Base-by-base conservation (phyloP, 2,888 invertebrate genomes). In the Charanyca ferruginea region DNA sequence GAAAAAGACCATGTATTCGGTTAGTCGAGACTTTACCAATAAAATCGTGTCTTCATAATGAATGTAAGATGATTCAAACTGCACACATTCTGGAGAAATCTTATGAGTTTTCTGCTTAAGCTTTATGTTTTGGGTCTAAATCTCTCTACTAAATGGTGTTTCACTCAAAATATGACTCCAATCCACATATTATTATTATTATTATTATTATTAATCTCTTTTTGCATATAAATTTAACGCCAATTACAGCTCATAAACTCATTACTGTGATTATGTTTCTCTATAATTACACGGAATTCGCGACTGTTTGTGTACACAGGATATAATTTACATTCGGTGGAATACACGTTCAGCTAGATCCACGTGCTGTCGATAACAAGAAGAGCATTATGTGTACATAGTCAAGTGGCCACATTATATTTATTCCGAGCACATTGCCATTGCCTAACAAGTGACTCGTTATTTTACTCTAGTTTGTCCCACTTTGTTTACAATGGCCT, bases 371-470 rank as follows among this genome's bases (percentile, higher is more conserved):
- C 78, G 82, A 87, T 88, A 88, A 89, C 88, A 89, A 88, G 86
- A 87, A 79, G 83, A 81, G 80, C 86, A 85, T 88, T 90, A 84
- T 90, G 77, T 80, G 80, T 83, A 77, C 82, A 81, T 83, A 74
- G 77, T 73, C 71, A 83, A 78, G 77, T 71, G 67, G 73, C 74
- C 73, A 83, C 77, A 85, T 85, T 88, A 88, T 89, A 89, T 90
- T 90, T 90, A 90, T 91, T 89, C 88, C 88, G 88, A 88, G 84
- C 89, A 86, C 86, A 89, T 81, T 84, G 66, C 77, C 85, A 88
- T 91, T 91, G 91, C 91, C 85, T 88, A 89, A 91, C 90, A 91
- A 91, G 89, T 89, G 85, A 88, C 83, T 89, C 87, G 89, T 91
- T 92, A 87, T 89, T 84, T 84, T 85, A 81, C 80, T 85, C 80